Evolutionary conservation across 2,113 vertebrate genomes (phyloP).

Genomic region (Puffinus mauretanicus): DNA sequence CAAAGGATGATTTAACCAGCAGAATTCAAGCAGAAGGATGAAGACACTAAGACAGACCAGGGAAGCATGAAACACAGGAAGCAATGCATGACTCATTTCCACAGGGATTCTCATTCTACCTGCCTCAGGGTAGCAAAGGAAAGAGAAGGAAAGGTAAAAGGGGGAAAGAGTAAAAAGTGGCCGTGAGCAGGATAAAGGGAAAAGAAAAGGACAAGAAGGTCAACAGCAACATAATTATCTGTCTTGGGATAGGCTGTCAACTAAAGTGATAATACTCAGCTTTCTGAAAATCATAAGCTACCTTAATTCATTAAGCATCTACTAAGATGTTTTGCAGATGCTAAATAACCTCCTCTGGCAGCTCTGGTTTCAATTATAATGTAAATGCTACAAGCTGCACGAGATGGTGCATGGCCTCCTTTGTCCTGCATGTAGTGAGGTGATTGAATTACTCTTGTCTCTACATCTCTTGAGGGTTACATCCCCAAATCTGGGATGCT

Average conservation of each 20-base stretch:
- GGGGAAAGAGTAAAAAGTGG: neutral
- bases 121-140: neutral
- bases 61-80: slow-evolving; percentile 9
- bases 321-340: slow-evolving; percentile 12
- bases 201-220: neutral
- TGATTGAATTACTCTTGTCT: neutral
- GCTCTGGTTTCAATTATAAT: slow-evolving; percentile 39
- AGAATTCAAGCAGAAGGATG: neutral
- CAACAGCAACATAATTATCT: neutral
- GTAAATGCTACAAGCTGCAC: slow-evolving; percentile 4
- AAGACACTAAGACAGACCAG: neutral
- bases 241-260: neutral
- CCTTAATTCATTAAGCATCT: slow-evolving; percentile 39
- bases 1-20: neutral
- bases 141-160: neutral
- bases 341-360: neutral
- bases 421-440: neutral
- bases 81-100: neutral
- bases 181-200: neutral
- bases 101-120: neutral
- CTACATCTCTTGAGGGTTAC: neutral
- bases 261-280: slow-evolving; percentile 4
- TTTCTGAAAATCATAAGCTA: slow-evolving; percentile 49
- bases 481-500: neutral
- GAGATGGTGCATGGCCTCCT: neutral